Percentiles rank a stretch among this genome's conserved stretches.
Conservation (phyloP, 2,797 vertebrate genomes). For the Galaxias olidus region DNA sequence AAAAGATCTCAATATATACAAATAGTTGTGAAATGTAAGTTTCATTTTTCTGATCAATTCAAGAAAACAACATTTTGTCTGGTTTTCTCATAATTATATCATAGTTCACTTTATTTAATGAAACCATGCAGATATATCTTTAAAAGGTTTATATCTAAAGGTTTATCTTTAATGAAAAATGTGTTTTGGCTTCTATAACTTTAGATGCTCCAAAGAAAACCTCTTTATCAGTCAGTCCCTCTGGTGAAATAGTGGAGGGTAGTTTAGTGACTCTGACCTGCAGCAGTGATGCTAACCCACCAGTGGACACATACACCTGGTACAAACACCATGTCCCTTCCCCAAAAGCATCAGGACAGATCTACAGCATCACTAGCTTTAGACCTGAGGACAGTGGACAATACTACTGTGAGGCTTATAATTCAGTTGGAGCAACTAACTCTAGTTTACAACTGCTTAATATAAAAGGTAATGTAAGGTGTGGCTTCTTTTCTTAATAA, state of each 20-base stretch:
- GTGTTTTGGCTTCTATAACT: no score
- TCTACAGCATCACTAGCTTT: constrained; percentile 7
- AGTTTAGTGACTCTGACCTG: constrained; percentile 25
- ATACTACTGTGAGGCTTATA: constrained; percentile 32
- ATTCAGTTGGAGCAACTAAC: neutral
- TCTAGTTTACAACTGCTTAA: no score
- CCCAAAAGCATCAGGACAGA: neutral
- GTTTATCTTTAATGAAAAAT: no score
- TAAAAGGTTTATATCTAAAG: neutral
- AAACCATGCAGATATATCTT: neutral
- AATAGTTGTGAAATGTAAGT: no score
- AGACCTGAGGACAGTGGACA: constrained; percentile 9
- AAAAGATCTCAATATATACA: no score
- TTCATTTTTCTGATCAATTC: no score
- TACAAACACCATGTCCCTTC: neutral
- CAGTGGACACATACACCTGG: neutral
- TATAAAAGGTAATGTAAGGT: no score
- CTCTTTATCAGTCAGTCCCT: constrained; percentile 6
- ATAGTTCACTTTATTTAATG: no score
- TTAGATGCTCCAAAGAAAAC: constrained; percentile 11
- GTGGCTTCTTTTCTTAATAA: no score
- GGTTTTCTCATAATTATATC: no score
- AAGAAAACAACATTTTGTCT: no score
- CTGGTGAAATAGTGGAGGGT: constrained; percentile 35
- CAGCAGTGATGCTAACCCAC: constrained; percentile 15